phyloP scores from a whole-genome alignment of 2,113 vertebrate species.

The Entomyzon cyanotis region DNA sequence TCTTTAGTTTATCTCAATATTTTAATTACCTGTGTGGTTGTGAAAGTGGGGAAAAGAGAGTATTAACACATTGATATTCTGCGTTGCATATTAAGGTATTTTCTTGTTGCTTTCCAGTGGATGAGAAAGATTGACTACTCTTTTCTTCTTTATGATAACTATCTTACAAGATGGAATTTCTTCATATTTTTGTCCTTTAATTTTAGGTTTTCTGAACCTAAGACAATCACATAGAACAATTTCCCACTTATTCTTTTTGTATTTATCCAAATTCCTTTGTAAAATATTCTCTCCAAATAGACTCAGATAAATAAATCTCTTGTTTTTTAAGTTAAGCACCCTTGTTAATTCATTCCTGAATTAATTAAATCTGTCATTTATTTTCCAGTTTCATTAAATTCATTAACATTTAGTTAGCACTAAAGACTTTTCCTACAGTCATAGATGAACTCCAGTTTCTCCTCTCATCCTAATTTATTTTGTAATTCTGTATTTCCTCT shows the following conservation, averaged over 20 bases:
- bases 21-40: neutral
- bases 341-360: neutral
- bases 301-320: neutral
- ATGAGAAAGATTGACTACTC: neutral
- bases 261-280: neutral
- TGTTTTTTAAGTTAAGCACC: neutral
- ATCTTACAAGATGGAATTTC: neutral
- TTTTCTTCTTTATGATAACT: neutral
- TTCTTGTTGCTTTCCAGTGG: neutral
- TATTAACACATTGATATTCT: neutral
- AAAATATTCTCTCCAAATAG: neutral
- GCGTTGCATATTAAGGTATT: neutral
- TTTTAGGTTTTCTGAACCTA: neutral
- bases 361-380: neutral
- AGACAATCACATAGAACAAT: neutral
- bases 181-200: neutral
- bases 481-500: neutral
- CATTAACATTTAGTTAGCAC: neutral
- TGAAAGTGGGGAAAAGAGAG: neutral
- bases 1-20: neutral
- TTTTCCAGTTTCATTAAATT: neutral
- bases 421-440: neutral
- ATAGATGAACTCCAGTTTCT: neutral
- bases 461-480: neutral
- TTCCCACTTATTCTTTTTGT: neutral